These are phyloP conservation scores for Molorchus minor DNA, from an alignment of 2,888 invertebrate species.

Conservation along the genomic window DNA sequence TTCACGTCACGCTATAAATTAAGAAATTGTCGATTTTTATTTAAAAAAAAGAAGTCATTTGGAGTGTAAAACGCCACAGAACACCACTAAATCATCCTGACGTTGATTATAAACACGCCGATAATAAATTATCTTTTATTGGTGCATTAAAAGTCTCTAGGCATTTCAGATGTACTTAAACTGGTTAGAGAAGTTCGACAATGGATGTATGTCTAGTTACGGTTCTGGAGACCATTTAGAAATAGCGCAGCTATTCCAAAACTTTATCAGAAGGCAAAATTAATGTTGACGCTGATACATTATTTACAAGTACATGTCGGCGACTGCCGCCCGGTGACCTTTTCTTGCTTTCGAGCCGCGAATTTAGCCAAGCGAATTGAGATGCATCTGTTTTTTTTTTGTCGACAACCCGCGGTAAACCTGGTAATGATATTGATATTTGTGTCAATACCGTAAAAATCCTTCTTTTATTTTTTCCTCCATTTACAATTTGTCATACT, in stretches of 20 bases:
- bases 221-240: too few species aligned
- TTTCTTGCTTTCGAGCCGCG: too few species aligned
- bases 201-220: neutral
- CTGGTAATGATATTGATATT: conserved; percentile 47
- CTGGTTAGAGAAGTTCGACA: conserved; percentile 25
- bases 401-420: conserved; percentile 12
- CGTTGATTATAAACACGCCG: conserved; percentile 49
- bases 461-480: conserved; percentile 39
- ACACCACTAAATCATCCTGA: conserved; percentile 45
- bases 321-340: too few species aligned
- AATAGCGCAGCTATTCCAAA: too few species aligned
- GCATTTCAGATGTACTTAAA: conserved; percentile 39
- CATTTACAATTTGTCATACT: conserved; percentile 44
- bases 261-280: too few species aligned
- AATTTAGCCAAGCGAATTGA: too few species aligned
- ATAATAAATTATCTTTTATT: conserved; percentile 48
- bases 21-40: conserved; percentile 30
- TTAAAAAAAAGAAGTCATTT: conserved; percentile 27
- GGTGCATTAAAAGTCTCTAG: conserved; percentile 41
- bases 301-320: too few species aligned
- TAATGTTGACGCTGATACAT: too few species aligned
- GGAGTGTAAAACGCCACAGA: conserved; percentile 32
- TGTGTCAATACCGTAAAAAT: conserved; percentile 52
- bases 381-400: conserved; percentile 17
- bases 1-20: conserved; percentile 30